phyloP scores from a whole-genome alignment of 2,113 vertebrate species.

The Leucosticte australis region DNA sequence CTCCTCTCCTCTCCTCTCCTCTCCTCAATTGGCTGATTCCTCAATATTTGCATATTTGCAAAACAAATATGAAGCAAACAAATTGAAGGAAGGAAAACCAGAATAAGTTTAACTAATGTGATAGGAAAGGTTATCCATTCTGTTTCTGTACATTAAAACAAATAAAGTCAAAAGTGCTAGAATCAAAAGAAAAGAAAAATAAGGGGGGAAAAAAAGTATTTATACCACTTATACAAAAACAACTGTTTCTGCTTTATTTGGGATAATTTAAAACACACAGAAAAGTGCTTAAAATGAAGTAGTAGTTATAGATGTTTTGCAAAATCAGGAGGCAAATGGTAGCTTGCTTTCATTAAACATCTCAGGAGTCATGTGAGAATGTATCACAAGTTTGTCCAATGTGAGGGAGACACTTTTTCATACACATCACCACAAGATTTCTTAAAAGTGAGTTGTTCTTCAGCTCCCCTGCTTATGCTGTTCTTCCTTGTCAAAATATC shows the following conservation, averaged over 20 bases:
- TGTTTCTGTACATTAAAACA: background rate
- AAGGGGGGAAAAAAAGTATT: rapidly evolving
- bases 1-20: too few relatives aligned
- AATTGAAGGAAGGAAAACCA: background rate
- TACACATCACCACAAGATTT: background rate
- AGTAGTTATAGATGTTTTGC: background rate
- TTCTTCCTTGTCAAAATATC: background rate
- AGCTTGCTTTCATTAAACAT: background rate
- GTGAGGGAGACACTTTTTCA: background rate
- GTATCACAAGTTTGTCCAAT: background rate
- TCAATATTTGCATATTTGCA: background rate
- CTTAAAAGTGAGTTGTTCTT: background rate
- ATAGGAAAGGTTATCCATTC: background rate
- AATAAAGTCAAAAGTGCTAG: background rate
- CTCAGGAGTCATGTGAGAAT: background rate
- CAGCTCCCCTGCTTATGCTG: background rate
- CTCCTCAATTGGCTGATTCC: background rate
- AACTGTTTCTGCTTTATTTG: background rate
- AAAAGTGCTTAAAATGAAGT: background rate
- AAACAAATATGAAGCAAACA: background rate
- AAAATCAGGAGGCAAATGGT: background rate
- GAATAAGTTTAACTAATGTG: background rate
- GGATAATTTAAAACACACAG: background rate
- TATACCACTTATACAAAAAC: background rate
- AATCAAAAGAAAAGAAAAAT: background rate